Percentiles rank a stretch among this genome's conserved stretches.
phyloP scores from a whole-genome alignment of 2,797 vertebrate species.

The Cossypha caffra region DNA sequence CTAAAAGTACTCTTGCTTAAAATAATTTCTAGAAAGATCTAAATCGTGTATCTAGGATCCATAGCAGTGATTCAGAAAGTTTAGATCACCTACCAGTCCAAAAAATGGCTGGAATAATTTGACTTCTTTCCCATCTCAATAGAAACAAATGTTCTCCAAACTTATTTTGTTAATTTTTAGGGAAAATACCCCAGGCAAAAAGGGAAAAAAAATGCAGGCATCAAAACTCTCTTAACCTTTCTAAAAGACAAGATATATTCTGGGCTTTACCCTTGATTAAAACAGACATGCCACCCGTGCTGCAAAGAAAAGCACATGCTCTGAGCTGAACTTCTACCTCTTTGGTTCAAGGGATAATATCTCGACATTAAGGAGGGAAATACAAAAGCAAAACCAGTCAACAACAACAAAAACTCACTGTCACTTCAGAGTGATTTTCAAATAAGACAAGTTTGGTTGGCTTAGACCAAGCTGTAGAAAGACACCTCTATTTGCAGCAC shows the following conservation, averaged over 20 bases:
- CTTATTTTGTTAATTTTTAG: not conserved
- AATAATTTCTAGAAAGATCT: not conserved
- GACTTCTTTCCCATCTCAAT: conserved; percentile 1
- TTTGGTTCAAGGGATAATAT: not conserved
- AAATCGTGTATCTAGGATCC: not conserved
- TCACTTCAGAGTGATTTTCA: not conserved
- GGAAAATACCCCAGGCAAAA: not conserved
- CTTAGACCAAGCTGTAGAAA: not conserved
- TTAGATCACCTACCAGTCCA: not conserved
- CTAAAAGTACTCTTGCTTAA: not conserved
- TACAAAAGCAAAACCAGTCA: not conserved
- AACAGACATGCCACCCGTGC: not conserved
- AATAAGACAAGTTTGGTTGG: not conserved
- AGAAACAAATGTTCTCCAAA: conserved; percentile 31
- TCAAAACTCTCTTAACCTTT: not conserved
- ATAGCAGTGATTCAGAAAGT: not conserved
- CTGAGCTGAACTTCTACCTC: not conserved
- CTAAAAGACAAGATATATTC: not conserved
- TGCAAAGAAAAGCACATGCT: not conserved
- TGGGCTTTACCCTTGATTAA: conserved; percentile 38
- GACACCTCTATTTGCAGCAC: not conserved
- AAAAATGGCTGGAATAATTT: not conserved
- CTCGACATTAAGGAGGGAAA: not conserved
- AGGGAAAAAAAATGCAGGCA: not conserved
- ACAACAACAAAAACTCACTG: not conserved